Percentiles rank a stretch among this genome's conserved stretches.
Evolutionary conservation across 2,113 vertebrate species (phyloP).

Genomic region (Rhegmatorhina hoffmannsi): DNA sequence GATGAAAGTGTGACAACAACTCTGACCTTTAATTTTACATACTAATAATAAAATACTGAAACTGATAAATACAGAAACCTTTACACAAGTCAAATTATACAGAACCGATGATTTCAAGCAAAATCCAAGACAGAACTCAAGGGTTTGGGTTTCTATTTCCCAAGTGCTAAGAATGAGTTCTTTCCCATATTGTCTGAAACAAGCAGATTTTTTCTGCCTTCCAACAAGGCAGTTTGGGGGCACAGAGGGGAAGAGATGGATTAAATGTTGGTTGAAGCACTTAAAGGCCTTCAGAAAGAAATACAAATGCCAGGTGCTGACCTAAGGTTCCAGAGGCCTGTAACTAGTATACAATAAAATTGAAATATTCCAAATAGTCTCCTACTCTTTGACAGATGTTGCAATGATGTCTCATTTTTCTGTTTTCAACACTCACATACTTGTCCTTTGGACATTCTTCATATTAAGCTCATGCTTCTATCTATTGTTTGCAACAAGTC

Average conservation of each 20-base stretch:
- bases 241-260: not conserved
- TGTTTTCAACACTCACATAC: conserved; percentile 8
- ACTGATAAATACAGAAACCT: not conserved
- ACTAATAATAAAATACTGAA: not conserved
- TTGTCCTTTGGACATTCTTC: conserved; percentile 17
- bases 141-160: not conserved
- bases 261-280: not conserved
- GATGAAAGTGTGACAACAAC: not conserved
- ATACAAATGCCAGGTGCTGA: not conserved
- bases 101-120: not conserved
- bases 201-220: not conserved
- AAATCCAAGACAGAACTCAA: not conserved
- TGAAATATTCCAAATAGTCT: not conserved
- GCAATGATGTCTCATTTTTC: not conserved
- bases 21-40: not conserved
- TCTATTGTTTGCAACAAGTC: conserved; percentile 38
- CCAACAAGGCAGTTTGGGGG: not conserved
- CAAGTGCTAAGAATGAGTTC: not conserved
- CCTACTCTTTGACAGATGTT: not conserved
- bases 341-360: not conserved
- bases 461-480: not conserved
- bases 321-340: not conserved
- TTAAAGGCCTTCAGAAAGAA: not conserved
- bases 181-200: not conserved
- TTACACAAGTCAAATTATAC: not conserved